Evolutionary conservation across 2,113 vertebrate genomes (phyloP), one percentile per base, ranked within the genome.

Genomic region (Sinocyclocheilus anophthalmus): DNA sequence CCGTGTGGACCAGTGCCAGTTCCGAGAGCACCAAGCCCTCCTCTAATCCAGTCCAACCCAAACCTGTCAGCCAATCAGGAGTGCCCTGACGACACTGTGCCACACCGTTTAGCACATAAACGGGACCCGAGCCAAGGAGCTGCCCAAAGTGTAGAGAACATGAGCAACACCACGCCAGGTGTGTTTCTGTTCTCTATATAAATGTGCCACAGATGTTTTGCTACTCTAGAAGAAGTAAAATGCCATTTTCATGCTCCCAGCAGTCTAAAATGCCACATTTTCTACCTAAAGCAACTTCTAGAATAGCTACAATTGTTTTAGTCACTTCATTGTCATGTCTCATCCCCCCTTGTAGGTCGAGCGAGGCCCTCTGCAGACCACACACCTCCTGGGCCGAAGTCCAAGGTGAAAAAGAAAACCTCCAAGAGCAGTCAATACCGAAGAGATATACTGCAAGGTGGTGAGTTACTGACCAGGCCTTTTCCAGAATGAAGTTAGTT

Each of bases 391-490:
- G 94, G 92, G 90, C 94, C 95, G 69, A 95, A 94, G 57, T 94
- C 94, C 18, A 93, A 94, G 59, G 88, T 92, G 87, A 95, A 95
- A 89, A 97, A 93, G 88, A 98, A 98, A 93, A 88, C 93, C 45
- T 93, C 94, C 0, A 98, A 97, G 92, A 94, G 91, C 84, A 90
- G 93, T 81, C 95, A 95, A 11, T 98, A 96, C 90, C 95, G 94
- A 57, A 88, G 94, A 90, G 97, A 98, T 26, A 90, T 93, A 83
- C 94, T 94, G 67, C 95, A 92, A 78, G 97, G 95, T 94, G 97
- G 98, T 98, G 88, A 94, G 94, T n/a, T 77, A 85, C 33, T 39
- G 72, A 84, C 37, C 67, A 69, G 30, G 65, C 65, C 30, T 69
- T 69, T 69, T 33, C 65, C 30, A 76, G 42, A 45, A 14, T 79